Percentiles rank a stretch among this genome's conserved stretches.
phyloP scores from a whole-genome alignment of 2,888 invertebrate species.

The Stegophylla sp. region DNA sequence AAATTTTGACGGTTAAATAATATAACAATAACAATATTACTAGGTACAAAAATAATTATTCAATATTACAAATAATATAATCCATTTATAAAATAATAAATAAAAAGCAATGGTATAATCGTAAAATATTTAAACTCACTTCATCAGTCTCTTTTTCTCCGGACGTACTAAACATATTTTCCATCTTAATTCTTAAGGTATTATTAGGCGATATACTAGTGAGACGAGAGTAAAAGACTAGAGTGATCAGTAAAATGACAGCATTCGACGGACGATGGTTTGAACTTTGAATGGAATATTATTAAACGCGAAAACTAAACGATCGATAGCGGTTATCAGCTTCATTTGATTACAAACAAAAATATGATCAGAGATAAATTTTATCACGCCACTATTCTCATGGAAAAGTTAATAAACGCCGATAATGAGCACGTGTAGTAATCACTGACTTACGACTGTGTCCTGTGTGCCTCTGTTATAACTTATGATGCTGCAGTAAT shows the following conservation, averaged over 20 bases:
- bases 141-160: slow-evolving; percentile 74
- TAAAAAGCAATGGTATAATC: background rate
- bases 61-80: too few relatives aligned
- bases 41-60: too few relatives aligned
- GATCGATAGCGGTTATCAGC: slow-evolving; percentile 32
- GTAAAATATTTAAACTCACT: slow-evolving; percentile 66
- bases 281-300: slow-evolving; percentile 21
- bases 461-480: too few relatives aligned
- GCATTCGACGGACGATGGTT: slow-evolving; percentile 5
- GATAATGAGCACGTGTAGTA: slow-evolving; percentile 36
- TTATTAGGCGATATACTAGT: background rate
- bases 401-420: background rate
- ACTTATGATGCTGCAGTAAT: too few relatives aligned
- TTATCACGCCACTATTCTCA: background rate
- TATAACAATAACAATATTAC: too few relatives aligned
- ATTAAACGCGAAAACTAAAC: slow-evolving; percentile 15
- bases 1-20: too few relatives aligned
- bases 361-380: background rate
- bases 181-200: slow-evolving; percentile 62
- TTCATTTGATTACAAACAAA: background rate
- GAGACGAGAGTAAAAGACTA: slow-evolving; percentile 20
- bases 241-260: background rate
- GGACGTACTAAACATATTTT: slow-evolving; percentile 66
- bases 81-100: too few relatives aligned
- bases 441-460: too few relatives aligned